Evolutionary conservation across 2,113 vertebrate genomes (phyloP).

Genomic region (Okapia johnstoni): DNA sequence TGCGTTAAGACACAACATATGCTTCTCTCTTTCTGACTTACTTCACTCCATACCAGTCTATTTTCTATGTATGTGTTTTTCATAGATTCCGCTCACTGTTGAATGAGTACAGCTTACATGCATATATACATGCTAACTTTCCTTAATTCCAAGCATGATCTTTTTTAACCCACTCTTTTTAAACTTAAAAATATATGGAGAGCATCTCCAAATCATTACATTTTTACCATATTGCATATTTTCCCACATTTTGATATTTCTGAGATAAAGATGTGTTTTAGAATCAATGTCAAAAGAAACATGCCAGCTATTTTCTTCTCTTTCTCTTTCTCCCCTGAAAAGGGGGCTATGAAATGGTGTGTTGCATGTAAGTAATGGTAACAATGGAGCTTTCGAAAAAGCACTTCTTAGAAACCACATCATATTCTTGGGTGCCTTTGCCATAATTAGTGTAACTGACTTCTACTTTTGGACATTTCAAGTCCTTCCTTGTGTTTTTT

Average conservation of each 20-base stretch:
- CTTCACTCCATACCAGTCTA: not conserved
- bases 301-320: not conserved
- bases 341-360: not conserved
- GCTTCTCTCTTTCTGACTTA: not conserved
- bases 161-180: not conserved
- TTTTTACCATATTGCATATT: not conserved
- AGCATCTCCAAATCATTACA: not conserved
- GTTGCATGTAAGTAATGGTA: not conserved
- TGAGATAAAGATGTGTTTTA: not conserved
- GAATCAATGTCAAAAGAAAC: not conserved
- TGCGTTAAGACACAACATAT: accelerated
- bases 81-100: not conserved
- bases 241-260: not conserved
- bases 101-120: not conserved
- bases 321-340: not conserved
- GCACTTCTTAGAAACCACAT: not conserved
- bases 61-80: not conserved
- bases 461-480: not conserved
- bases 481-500: not conserved
- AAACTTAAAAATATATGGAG: not conserved
- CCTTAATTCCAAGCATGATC: not conserved
- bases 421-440: not conserved
- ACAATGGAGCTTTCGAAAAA: not conserved
- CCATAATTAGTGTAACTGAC: not conserved
- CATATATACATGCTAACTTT: not conserved